phyloP scores from a whole-genome alignment of 2,797 vertebrate genomes.

The Acestrorhynchus altus region DNA sequence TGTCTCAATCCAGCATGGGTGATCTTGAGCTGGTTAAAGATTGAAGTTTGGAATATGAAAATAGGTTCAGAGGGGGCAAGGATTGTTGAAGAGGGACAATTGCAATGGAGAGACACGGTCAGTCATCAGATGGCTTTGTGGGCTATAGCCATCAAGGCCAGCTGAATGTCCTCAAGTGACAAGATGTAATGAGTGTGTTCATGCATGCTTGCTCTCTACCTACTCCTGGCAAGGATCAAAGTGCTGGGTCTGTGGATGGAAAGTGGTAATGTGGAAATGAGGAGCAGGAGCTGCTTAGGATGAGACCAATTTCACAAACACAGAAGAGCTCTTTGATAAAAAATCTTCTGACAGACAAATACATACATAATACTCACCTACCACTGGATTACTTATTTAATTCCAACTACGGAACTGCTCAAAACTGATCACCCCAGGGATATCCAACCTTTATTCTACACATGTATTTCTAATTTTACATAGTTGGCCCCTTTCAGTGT shows the following conservation, averaged over 20 bases:
- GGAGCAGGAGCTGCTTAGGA: background rate
- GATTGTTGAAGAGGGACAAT: background rate
- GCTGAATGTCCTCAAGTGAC: background rate
- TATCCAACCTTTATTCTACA: too few species aligned
- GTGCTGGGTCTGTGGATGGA: background rate
- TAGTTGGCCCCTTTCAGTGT: too few species aligned
- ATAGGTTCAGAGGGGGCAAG: background rate
- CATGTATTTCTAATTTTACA: too few species aligned
- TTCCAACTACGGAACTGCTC: background rate
- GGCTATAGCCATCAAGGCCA: background rate
- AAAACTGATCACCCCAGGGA: background rate
- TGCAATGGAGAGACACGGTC: constrained; percentile 8
- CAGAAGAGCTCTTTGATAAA: constrained; percentile 3
- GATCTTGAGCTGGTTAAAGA: constrained; percentile 2
- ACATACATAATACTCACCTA: too few species aligned
- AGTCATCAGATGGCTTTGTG: background rate
- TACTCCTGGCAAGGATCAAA: background rate
- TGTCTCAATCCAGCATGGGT: constrained; percentile 6
- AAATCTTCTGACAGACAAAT: background rate
- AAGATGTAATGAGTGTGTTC: constrained; percentile 8
- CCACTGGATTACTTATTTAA: background rate
- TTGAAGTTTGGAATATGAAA: constrained; percentile 18
- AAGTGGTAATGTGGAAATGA: background rate
- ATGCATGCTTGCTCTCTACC: background rate
- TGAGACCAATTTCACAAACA: constrained; percentile 11